Conservation (phyloP, 2,113 vertebrate species). For the Cepphus grylle region DNA sequence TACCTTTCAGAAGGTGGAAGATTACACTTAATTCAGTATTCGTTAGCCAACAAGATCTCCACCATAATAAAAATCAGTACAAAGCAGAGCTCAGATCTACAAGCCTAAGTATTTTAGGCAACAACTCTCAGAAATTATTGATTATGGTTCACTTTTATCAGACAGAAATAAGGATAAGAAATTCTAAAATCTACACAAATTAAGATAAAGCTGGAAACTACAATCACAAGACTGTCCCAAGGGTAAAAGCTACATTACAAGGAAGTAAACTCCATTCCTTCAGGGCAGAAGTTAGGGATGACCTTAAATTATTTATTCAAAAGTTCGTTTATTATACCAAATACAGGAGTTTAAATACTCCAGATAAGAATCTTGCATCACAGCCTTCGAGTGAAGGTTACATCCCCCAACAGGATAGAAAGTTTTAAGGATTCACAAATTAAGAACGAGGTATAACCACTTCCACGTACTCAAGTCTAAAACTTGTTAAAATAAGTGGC, state of each 20-base stretch:
- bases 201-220: not conserved
- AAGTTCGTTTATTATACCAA: not conserved
- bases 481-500: not conserved
- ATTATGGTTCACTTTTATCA: not conserved
- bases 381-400: not conserved
- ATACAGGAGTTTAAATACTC: not conserved
- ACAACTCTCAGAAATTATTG: not conserved
- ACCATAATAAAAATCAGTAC: not conserved
- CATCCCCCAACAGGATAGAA: no score
- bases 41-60: not conserved
- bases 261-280: not conserved
- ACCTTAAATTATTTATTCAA: not conserved
- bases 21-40: not conserved
- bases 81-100: not conserved
- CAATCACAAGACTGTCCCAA: not conserved
- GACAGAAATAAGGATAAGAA: not conserved
- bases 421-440: not conserved
- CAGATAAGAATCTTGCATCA: not conserved
- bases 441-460: not conserved
- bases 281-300: not conserved
- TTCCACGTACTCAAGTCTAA: not conserved
- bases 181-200: not conserved
- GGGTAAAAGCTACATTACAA: not conserved
- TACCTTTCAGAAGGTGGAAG: not conserved
- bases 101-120: not conserved